Percentiles rank a stretch among this genome's conserved stretches.
Evolutionary conservation across 2,797 vertebrate species (phyloP).

Genomic region (Myotis findleyi): DNA sequence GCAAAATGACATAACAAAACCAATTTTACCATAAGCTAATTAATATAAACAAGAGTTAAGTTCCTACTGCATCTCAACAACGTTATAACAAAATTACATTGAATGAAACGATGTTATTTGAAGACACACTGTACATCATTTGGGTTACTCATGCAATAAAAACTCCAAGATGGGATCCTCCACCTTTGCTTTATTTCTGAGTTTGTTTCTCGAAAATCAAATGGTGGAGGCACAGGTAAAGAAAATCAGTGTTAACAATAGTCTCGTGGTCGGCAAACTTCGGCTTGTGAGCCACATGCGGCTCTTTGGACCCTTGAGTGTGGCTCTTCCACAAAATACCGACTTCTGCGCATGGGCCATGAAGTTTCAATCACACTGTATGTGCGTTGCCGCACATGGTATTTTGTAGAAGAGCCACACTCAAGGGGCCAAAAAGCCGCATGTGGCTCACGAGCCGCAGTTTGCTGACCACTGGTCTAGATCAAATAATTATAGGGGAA

Average conservation of each 20-base stretch:
- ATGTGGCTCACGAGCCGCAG: no score
- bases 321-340: no score
- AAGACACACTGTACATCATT: background rate
- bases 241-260: background rate
- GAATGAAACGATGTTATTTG: background rate
- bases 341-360: no score
- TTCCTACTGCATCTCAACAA: background rate
- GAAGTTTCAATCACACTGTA: no score
- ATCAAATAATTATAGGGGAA: background rate
- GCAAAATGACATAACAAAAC: background rate
- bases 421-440: no score
- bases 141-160: background rate
- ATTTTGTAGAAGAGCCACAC: no score
- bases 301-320: no score
- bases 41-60: background rate
- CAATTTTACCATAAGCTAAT: background rate
- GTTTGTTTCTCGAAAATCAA: background rate
- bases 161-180: background rate
- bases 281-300: no score
- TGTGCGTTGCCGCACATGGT: no score
- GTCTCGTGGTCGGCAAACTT: background rate
- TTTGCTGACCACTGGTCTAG: background rate
- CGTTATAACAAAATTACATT: background rate
- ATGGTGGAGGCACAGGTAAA: background rate
- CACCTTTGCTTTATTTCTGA: background rate